These are phyloP conservation scores for Pycnonotus jocosus DNA, from an alignment of 2,113 vertebrate species.

Conservation along the genomic window DNA sequence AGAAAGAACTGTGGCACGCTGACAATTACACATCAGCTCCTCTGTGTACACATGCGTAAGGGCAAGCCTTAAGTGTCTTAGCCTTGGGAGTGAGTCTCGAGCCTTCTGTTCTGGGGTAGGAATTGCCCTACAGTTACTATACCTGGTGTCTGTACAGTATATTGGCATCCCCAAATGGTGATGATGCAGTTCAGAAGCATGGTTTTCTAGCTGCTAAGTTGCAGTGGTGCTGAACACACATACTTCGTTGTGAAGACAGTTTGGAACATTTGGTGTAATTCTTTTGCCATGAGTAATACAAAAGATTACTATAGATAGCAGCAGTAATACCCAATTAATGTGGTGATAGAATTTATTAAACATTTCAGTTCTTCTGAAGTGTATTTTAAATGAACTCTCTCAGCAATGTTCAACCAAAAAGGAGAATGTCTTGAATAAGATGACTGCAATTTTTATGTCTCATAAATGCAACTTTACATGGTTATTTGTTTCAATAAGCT, in stretches of 20 bases:
- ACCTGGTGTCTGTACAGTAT: neutral
- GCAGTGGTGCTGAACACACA: neutral
- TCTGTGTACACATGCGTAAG: neutral
- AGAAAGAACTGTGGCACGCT: neutral
- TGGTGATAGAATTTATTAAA: neutral
- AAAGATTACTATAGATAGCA: neutral
- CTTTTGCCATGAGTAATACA: neutral
- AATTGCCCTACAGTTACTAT: neutral
- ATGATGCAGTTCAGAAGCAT: neutral
- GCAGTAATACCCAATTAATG: neutral
- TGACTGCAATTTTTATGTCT: neutral
- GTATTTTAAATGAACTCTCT: neutral
- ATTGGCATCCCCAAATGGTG: neutral
- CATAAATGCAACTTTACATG: neutral
- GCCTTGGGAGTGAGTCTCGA: neutral
- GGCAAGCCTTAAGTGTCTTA: neutral
- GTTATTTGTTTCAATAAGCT: neutral
- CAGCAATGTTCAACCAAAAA: neutral
- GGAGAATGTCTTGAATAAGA: neutral
- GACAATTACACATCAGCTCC: neutral
- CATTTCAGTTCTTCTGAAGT: neutral
- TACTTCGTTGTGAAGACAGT: neutral
- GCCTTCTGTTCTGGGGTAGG: neutral
- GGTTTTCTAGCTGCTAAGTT: neutral
- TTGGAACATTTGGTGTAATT: neutral